A percentile compares a stretch with the other conserved stretches of the same genome.
Conservation (phyloP, 2,113 vertebrate species). For the Mustela lutreola region DNA sequence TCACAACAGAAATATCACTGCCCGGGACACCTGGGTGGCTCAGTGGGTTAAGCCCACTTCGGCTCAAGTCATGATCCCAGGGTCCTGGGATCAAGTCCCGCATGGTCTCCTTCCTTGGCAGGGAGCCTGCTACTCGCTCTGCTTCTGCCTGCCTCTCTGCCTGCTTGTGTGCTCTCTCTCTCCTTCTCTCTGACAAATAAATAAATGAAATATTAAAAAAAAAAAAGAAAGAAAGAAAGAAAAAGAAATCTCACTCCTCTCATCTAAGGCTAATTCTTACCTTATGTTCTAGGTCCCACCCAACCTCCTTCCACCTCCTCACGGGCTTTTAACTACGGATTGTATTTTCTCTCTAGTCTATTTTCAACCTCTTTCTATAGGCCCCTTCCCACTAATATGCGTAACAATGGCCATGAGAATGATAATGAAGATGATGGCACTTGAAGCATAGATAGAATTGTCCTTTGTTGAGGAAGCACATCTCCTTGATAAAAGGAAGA, state of each 20-base stretch:
- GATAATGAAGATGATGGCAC: neutral
- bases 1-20: neutral
- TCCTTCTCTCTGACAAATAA: too few species aligned
- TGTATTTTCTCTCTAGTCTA: neutral
- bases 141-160: too few species aligned
- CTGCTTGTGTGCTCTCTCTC: too few species aligned
- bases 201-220: too few species aligned
- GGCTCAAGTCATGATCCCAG: too few species aligned
- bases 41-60: too few species aligned
- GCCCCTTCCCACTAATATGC: neutral
- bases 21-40: neutral
- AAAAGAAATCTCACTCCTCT: neutral
- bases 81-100: too few species aligned
- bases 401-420: neutral
- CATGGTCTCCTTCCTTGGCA: too few species aligned
- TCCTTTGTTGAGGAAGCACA: neutral
- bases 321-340: neutral
- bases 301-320: neutral
- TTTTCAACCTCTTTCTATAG: neutral
- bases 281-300: neutral
- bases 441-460: neutral
- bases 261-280: neutral
- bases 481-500: neutral
- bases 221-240: too few species aligned
- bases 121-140: too few species aligned